Evolutionary conservation across 2,113 vertebrate species (phyloP), one percentile per base, ranked within the genome.

Genomic region (Callospermophilus lateralis): DNA sequence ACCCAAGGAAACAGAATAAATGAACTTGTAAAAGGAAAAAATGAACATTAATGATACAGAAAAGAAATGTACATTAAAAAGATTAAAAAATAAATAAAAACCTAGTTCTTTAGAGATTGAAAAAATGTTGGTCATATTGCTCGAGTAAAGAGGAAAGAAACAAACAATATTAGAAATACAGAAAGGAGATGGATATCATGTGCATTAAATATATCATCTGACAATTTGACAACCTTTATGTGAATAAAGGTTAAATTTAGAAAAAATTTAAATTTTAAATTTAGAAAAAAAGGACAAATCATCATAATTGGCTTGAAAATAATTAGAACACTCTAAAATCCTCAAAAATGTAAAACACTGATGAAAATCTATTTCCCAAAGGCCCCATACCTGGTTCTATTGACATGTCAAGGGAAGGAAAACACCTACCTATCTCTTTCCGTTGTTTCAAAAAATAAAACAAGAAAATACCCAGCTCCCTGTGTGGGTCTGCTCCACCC

Each of bases 401-500:
- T 42, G 28, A 26, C 39, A 7, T 26, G 39, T 20, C 37, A 39
- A 45, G 30, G 11, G 63, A 74, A 32, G 13, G 30, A 76, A 55
- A 34, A 6, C 30, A 67, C 3, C 32, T 45, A 30, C 22, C 32
- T 45, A 34, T 17, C 6, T 73, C 55, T 87, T 77, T 34, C 45
- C 53, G 39, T 24, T 90, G 34, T 61, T 90, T 24, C 70, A 95
- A 74, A 93, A 68, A 67, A 68, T 28, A 78, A 84, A 91, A 74
- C 6, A 39, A 79, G 32, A 89, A 65, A 1, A 17, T 32, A 4
- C 37, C 34, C 10, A 67, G 26, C 37, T 32, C 3, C 34, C n/a
- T 90, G 19, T 6, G 16, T 37, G 22, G 2, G 39, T 67, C 81
- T 79, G 34, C 28, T 63, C 8, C 51, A 37, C 13, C 55, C 16